Evolutionary conservation across 2,888 invertebrate species (phyloP).

Genomic region (Escarpia spicata): DNA sequence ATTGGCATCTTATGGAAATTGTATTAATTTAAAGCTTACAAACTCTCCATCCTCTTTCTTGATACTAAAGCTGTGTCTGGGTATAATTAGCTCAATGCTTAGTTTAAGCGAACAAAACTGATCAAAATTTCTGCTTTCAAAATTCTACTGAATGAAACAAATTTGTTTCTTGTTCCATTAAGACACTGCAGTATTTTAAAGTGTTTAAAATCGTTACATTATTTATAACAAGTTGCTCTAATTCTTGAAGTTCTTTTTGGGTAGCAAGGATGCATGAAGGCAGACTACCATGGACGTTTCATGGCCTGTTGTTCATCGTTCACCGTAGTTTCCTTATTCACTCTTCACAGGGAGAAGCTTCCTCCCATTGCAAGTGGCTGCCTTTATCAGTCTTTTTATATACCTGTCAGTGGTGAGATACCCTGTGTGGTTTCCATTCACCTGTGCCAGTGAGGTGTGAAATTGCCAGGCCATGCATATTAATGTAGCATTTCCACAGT

Average conservation of each 20-base stretch:
- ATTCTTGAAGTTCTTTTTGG: not conserved
- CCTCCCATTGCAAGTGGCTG: not conserved
- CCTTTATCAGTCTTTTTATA: not conserved
- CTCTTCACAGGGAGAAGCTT: not conserved
- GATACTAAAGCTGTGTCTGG: not conserved
- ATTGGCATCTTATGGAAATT: no score
- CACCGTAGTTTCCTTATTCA: not conserved
- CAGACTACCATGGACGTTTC: not conserved
- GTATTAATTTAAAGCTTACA: not conserved
- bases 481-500: not conserved
- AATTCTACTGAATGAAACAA: no score
- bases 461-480: not conserved
- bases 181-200: no score
- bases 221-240: not conserved
- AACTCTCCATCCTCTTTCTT: not conserved
- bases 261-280: not conserved
- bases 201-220: not conserved
- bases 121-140: no score
- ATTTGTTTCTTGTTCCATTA: no score
- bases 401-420: not conserved
- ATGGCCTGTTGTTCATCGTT: not conserved
- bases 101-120: no score
- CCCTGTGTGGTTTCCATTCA: not conserved
- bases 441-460: not conserved
- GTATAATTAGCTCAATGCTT: not conserved